Base-by-base conservation (phyloP, 2,113 vertebrate genomes). In the Stigmatopora nigra region DNA sequence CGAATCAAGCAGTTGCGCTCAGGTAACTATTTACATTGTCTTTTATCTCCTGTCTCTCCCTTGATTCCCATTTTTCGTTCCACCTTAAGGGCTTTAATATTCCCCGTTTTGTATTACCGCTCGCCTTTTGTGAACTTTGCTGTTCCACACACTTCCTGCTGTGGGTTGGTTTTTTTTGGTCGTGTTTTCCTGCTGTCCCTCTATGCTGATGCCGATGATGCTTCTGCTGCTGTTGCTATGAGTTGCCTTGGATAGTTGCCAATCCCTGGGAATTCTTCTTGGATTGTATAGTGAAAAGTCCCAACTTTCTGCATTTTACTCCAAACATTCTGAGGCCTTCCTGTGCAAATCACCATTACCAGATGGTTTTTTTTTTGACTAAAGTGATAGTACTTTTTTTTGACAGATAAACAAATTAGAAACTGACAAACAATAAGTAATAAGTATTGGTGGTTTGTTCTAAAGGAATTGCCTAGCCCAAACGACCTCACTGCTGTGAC, bases 1-100 rank as follows among this genome's bases (percentile, higher is more conserved):
- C 94, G 97, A 72, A 97, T 98, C 90, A 98, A 99, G 83, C 97
- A 98, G 81, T 90, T 98, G 79, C 93, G 96, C 90, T 98, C 96
- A 97, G 97, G 97, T 98, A 94, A 84, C 45, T 45, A 47, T 3
- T 4, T 3, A 36, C 63, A 76, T 65, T 45, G 59, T 66, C 49
- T 41, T 20, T n/a, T 13, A 25, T 9, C 67, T 68, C 10, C 48
- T 61, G 53, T 57, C 68, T 55, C 66, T 69, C 65, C 57, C 38
- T 61, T 79, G 79, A 73, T 55, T 61, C 67, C 78, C 69, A 61
- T 16, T 57, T 67, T 72, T 45, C 68, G 51, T 59, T 57, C 53
- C 15, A 15, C 60, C 36, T 38, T 48, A 8, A 45, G 13, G 14
- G 38, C 59, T 45, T 61, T 41, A 22, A 45, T 45, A 20, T 47